Conservation (phyloP, 2,888 invertebrate genomes). For the Omphaloscelis lunosa region DNA sequence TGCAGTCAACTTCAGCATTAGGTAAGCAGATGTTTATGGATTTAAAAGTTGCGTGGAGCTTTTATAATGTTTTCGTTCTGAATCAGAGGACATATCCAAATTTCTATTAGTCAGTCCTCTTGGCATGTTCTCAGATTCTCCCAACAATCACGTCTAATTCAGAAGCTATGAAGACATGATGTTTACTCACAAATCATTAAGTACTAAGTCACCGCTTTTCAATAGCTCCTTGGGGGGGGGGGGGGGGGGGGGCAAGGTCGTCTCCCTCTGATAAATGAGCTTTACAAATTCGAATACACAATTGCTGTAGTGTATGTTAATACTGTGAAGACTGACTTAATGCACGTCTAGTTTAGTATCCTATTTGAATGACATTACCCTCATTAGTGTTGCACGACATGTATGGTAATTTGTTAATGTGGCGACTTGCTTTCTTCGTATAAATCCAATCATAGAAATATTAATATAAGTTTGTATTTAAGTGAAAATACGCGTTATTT, state of each 20-base stretch:
- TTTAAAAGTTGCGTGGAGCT: background rate
- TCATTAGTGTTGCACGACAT: slow-evolving; percentile 25
- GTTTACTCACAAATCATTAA: slow-evolving; percentile 34
- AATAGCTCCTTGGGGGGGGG: background rate
- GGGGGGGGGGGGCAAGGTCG: slow-evolving; percentile 30
- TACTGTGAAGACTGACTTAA: slow-evolving; percentile 36
- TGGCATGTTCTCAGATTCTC: slow-evolving; percentile 22
- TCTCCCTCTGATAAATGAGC: slow-evolving; percentile 15
- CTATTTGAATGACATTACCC: slow-evolving; percentile 37
- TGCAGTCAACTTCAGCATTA: background rate
- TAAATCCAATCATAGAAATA: background rate
- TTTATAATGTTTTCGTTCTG: background rate
- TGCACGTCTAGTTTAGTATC: slow-evolving; percentile 33
- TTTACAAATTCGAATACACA: slow-evolving; percentile 38
- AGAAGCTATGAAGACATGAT: slow-evolving; percentile 30
- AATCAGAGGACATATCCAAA: slow-evolving; percentile 1
- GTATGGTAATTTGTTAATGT: slow-evolving; percentile 4
- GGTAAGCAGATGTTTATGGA: background rate
- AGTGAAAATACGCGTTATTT: too few relatives aligned
- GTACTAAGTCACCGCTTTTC: slow-evolving; percentile 22
- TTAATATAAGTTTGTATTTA: background rate
- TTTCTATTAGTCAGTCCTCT: background rate
- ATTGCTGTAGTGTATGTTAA: slow-evolving; percentile 31
- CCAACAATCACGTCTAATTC: slow-evolving; percentile 6
- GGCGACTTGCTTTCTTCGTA: slow-evolving; percentile 1